Conservation (phyloP, 2,113 vertebrate genomes). For the Scortum barcoo region DNA sequence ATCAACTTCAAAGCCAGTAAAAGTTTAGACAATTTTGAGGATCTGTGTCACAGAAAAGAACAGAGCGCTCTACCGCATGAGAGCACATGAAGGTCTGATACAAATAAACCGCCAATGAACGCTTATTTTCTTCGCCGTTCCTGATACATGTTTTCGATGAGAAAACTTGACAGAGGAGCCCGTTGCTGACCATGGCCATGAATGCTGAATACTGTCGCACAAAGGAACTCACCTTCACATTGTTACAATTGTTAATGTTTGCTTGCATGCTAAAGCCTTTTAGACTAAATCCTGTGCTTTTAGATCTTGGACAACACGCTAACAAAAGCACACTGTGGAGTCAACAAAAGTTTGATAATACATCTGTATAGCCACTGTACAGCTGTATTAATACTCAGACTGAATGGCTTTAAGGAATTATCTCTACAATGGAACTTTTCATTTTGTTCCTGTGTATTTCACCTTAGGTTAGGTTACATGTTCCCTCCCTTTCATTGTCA, state of each 20-base stretch:
- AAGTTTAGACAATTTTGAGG: neutral
- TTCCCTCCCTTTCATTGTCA: too few species aligned
- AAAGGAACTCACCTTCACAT: neutral
- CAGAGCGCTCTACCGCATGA: neutral
- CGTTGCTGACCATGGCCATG: neutral
- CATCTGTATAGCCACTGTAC: neutral
- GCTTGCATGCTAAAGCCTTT: neutral
- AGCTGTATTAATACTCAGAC: neutral
- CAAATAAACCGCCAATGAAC: neutral
- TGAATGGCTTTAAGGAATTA: neutral
- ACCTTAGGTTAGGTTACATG: too few species aligned
- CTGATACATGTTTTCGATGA: neutral
- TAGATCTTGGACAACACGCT: neutral
- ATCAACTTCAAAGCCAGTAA: slow-evolving; percentile 3
- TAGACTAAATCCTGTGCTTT: neutral
- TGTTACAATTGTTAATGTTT: neutral
- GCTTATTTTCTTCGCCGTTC: neutral
- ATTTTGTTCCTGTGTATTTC: too few species aligned
- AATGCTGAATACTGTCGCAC: neutral
- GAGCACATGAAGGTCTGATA: neutral
- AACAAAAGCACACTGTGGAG: neutral
- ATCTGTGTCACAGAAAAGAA: neutral
- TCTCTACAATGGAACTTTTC: too few species aligned
- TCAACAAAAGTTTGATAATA: neutral
- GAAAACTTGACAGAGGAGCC: neutral